Evolutionary conservation across 2,888 invertebrate species (phyloP).

Genomic region (Amiota minor): DNA sequence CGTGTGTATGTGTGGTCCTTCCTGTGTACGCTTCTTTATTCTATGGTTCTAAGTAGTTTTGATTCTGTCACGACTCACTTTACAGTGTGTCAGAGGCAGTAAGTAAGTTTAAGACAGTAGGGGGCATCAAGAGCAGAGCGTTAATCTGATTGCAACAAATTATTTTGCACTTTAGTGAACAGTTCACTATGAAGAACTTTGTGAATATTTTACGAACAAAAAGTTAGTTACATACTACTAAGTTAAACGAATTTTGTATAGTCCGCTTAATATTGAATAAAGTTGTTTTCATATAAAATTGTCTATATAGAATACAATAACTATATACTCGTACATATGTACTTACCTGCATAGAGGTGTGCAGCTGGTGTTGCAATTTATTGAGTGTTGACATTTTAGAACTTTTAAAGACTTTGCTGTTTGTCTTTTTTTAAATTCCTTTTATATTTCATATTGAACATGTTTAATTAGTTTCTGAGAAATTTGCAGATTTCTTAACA

Average conservation of each 20-base stretch:
- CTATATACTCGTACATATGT: too few relatives aligned
- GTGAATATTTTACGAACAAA: constrained; percentile 16
- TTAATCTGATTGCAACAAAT: constrained; percentile 66
- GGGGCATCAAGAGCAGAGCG: constrained; percentile 34
- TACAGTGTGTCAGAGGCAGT: too few relatives aligned
- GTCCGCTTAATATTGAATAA: too few relatives aligned
- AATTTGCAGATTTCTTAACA: background rate
- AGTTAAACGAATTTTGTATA: too few relatives aligned
- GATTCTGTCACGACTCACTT: too few relatives aligned
- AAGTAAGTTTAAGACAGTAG: background rate
- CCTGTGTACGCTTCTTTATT: constrained; percentile 6
- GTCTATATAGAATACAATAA: too few relatives aligned
- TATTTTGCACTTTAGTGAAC: constrained; percentile 65
- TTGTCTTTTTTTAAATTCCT: constrained; percentile 2
- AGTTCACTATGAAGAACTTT: constrained; percentile 37
- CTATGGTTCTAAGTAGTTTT: too few relatives aligned
- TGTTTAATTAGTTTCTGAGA: constrained; percentile 16
- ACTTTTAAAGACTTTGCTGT: background rate
- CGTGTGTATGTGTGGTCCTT: background rate
- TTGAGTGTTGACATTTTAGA: constrained; percentile 59
- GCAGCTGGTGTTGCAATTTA: constrained; percentile 48
- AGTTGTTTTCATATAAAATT: too few relatives aligned
- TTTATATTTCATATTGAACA: background rate
- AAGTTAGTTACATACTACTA: too few relatives aligned
- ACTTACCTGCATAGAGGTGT: background rate